Conservation (phyloP, 2,797 vertebrate species). For the Paramormyrops hopkinsi region DNA sequence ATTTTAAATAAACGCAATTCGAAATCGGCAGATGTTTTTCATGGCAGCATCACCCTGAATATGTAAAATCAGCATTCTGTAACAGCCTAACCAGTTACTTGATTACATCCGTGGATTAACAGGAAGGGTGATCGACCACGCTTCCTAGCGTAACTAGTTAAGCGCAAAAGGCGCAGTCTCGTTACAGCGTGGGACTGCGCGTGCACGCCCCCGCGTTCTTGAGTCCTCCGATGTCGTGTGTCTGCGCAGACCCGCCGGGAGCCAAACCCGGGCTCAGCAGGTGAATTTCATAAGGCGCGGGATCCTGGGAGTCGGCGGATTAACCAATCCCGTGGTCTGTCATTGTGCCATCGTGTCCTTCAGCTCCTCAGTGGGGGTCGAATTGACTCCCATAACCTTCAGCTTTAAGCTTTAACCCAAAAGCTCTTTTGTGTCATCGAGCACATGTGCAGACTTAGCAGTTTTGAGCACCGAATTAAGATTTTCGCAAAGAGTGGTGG, state of each 20-base stretch:
- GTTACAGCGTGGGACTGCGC: conserved; percentile 40
- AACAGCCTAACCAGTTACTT: not conserved
- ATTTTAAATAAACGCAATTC: not conserved
- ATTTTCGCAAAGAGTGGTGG: not conserved
- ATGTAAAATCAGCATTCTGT: not conserved
- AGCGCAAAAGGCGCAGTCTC: not conserved
- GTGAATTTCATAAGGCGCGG: conserved; percentile 1
- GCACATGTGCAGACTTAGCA: not conserved
- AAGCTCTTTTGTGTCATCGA: conserved; percentile 21
- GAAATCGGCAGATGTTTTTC: not conserved
- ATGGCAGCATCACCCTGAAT: not conserved
- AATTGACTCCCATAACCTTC: conserved; percentile 27
- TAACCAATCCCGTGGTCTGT: conserved; percentile 19
- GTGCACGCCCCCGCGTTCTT: not conserved
- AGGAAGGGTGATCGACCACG: not conserved
- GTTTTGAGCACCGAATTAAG: not conserved
- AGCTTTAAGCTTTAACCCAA: conserved; percentile 20
- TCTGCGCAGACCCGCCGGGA: conserved; percentile 17
- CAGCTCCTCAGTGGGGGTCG: conserved; percentile 15
- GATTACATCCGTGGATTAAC: not conserved
- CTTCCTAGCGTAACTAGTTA: not conserved
- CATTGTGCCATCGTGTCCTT: conserved; percentile 22
- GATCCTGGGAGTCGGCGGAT: not conserved
- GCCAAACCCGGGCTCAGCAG: conserved; percentile 18
- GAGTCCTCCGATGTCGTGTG: not conserved